These are phyloP conservation scores for Amphiprion ocellaris DNA, from an alignment of 2,113 vertebrate genomes.

Conservation along the genomic window DNA sequence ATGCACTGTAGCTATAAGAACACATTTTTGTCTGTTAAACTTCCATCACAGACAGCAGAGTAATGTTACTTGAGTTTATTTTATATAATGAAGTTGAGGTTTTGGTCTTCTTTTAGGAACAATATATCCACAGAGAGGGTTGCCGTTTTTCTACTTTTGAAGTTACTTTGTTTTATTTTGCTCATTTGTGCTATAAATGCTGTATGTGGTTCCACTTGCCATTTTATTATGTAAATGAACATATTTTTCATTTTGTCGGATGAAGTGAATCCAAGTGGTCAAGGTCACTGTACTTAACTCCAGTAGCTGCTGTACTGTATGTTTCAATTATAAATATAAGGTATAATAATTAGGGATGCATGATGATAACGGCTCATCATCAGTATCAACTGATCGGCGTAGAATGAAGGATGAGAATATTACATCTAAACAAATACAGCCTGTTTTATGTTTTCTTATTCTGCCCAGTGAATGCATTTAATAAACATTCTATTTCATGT, in stretches of 20 bases:
- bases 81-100: constrained; percentile 4
- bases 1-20: neutral
- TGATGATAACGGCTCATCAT: too few relatives aligned
- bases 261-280: neutral
- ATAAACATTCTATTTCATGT: too few relatives aligned
- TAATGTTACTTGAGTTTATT: constrained; percentile 12
- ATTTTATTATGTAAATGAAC: neutral
- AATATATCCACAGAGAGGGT: neutral
- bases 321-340: neutral
- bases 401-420: too few relatives aligned
- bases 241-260: neutral
- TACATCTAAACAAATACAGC: too few relatives aligned
- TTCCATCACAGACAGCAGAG: neutral
- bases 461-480: too few relatives aligned
- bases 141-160: constrained; percentile 6
- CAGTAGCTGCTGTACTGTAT: neutral
- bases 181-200: neutral
- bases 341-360: too few relatives aligned
- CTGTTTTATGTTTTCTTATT: too few relatives aligned
- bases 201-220: neutral
- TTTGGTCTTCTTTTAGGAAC: neutral
- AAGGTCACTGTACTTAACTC: neutral
- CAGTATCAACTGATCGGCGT: too few relatives aligned
- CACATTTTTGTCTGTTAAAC: neutral
- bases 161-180: neutral